phyloP scores from a whole-genome alignment of 2,888 invertebrate genomes.

The Drosophila pullipes region DNA sequence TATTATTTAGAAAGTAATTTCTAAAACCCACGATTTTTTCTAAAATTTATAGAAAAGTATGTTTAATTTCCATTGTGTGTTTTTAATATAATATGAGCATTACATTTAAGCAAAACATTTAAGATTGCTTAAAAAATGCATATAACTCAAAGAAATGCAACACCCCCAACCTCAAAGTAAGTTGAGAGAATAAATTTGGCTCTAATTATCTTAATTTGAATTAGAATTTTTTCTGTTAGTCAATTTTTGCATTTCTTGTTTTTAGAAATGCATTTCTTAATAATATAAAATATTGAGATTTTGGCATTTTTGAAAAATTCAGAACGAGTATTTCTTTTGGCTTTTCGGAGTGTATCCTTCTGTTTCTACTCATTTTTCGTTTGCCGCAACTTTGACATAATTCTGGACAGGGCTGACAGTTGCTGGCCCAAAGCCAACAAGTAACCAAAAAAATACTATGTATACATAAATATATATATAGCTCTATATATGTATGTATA shows the following conservation, averaged over 20 bases:
- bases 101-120: neutral
- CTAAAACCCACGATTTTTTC: neutral
- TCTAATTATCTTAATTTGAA: neutral
- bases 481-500: slow-evolving; percentile 29
- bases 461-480: slow-evolving; percentile 38
- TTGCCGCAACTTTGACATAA: slow-evolving; percentile 77
- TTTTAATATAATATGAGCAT: neutral
- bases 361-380: slow-evolving; percentile 56
- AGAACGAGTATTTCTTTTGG: neutral
- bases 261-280: neutral
- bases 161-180: neutral
- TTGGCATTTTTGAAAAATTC: neutral
- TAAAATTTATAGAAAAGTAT: neutral
- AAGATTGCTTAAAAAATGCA: neutral
- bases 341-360: slow-evolving; percentile 4
- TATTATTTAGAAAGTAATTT: neutral
- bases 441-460: slow-evolving; percentile 27
- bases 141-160: neutral
- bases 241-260: neutral
- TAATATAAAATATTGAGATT: no score
- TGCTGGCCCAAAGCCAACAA: slow-evolving; percentile 53
- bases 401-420: slow-evolving; percentile 64
- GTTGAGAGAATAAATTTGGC: neutral
- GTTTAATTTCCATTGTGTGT: neutral
- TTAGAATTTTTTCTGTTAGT: neutral